Conservation (phyloP, 2,113 vertebrate species). For the Hylia prasina region DNA sequence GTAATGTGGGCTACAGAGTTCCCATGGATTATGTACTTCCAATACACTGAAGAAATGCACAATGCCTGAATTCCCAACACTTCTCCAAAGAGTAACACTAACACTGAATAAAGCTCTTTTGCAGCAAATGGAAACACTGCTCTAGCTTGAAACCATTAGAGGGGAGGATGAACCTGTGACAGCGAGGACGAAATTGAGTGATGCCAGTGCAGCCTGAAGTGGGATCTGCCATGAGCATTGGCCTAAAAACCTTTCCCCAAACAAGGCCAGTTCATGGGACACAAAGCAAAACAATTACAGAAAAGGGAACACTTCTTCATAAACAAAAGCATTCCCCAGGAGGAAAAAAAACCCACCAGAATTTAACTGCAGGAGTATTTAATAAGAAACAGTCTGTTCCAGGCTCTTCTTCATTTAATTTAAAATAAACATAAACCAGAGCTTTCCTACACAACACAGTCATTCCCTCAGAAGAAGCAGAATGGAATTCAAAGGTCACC, state of each 20-base stretch:
- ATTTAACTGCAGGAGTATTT: conserved; percentile 19
- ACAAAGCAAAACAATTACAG: not conserved
- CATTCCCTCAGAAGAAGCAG: not conserved
- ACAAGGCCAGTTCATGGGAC: not conserved
- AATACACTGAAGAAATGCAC: not conserved
- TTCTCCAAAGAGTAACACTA: not conserved
- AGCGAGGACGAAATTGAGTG: not conserved
- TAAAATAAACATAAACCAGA: conserved; percentile 46
- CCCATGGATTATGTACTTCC: not conserved
- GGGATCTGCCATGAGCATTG: not conserved
- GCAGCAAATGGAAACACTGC: not conserved
- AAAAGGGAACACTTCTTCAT: not conserved
- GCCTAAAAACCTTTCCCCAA: not conserved
- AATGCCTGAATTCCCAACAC: not conserved
- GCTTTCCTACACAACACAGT: not conserved
- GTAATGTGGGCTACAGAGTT: not conserved
- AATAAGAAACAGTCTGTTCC: conserved; percentile 28
- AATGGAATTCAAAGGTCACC: not conserved
- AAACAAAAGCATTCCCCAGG: conserved; percentile 32
- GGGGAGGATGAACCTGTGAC: not conserved
- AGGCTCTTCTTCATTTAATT: conserved; percentile 45
- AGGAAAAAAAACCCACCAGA: not conserved
- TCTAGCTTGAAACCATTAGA: not conserved
- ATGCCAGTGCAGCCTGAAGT: not conserved
- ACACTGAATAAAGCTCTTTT: not conserved